Base-by-base conservation (phyloP, 2,113 vertebrate species). In the Tragulus kanchil region DNA sequence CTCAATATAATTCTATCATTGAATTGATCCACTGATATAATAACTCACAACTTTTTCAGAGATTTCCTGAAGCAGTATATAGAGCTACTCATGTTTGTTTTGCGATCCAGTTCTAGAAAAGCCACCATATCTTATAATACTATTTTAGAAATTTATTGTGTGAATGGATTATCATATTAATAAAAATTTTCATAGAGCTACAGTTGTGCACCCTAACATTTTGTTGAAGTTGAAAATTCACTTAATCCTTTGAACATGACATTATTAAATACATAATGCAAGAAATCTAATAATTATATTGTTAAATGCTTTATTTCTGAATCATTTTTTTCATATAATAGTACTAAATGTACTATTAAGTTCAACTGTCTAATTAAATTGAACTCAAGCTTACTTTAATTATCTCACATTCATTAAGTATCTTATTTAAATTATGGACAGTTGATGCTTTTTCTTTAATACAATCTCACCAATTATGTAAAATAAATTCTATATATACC, bases 301-400 rank as follows among this genome's bases (percentile, higher is more conserved):
- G 85, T 90, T 93, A 78, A 92, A 81, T 77, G 45, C 86, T 95
- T 98, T 16, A 96, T 87, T 97, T 95, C 6, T 84, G 94, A 65
- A 77, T 94, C 17, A 89, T 97, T 90, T 86, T n/a, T n/a, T 88
- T 65, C 93, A 31, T 90, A 9, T 85, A 8, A 3, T 81, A 78
- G 59, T 96, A 87, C 26, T 93, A 94, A 94, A 61, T 96, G 52
- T 89, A n/a, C 64, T 95, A 11, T 96, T 93, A 97, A 97, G 45
- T 93, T 94, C 73, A 85, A 93, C 88, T 84, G 17, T 54, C 52
- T 96, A 94, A 78, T 92, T 97, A 89, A 96, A 92, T 67, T 87
- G 16, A 98, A 94, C 89, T n/a, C 48, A 96, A 85, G 48, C 64
- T 95, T 56, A 84, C 31, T 83, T 96, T 87, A 95, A 95, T 96